Percentiles rank a stretch among this genome's conserved stretches.
Evolutionary conservation across 1,140 invertebrate genomes (phyloP).

Genomic region (Tachypleus tridentatus): DNA sequence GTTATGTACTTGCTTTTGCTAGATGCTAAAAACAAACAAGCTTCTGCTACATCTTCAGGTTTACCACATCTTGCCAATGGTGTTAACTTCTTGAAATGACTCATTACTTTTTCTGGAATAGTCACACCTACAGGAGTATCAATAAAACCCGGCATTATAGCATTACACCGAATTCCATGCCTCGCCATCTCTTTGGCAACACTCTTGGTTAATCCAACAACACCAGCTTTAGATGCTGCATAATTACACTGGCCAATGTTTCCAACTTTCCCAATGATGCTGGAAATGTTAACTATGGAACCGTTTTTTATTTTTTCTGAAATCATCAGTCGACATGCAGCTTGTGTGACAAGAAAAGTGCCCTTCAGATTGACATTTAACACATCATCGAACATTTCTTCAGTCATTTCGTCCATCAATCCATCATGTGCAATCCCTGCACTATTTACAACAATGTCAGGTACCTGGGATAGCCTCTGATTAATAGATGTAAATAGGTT

Average conservation of each 20-base stretch:
- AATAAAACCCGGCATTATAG: constrained; percentile 72
- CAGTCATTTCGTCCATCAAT: constrained; percentile 63
- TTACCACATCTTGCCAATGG: background rate
- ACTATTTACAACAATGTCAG: constrained; percentile 59
- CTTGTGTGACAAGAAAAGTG: constrained; percentile 19
- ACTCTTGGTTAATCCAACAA: constrained; percentile 67
- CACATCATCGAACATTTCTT: constrained; percentile 64
- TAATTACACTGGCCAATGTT: constrained; percentile 83
- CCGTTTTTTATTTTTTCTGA: constrained; percentile 9
- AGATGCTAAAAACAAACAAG: background rate
- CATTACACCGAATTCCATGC: constrained; percentile 52
- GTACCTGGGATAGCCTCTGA: background rate
- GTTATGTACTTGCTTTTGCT: constrained; percentile 60
- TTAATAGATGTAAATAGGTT: background rate
- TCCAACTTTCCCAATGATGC: constrained; percentile 68
- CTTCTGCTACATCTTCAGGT: background rate
- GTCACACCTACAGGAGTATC: constrained; percentile 63
- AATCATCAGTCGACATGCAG: constrained; percentile 10
- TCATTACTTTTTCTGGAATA: constrained; percentile 63
- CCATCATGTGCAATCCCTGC: constrained; percentile 75
- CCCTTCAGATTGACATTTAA: constrained; percentile 78
- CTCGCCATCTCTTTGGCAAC: constrained; percentile 72
- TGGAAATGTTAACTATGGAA: constrained; percentile 77
- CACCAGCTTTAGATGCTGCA: constrained; percentile 75
- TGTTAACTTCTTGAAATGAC: background rate